phyloP scores from a whole-genome alignment of 2,113 vertebrate species.

The Chrysemys picta region DNA sequence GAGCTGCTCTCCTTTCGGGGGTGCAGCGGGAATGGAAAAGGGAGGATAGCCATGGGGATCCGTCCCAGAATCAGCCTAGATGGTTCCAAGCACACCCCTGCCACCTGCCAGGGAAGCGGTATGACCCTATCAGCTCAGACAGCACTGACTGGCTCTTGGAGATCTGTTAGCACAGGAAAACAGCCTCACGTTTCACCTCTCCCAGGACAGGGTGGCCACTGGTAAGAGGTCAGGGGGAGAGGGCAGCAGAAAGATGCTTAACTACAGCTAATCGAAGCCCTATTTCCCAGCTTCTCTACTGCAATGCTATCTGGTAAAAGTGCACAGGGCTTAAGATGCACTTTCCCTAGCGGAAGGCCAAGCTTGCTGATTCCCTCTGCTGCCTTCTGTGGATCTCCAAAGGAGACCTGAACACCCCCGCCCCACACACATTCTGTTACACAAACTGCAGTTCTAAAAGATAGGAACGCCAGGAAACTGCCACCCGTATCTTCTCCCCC shows the following conservation, averaged over 20 bases:
- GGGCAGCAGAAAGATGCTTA: neutral
- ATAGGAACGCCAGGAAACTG: neutral
- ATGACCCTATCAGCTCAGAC: neutral
- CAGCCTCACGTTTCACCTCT: neutral
- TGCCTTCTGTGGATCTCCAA: neutral
- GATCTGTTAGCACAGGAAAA: neutral
- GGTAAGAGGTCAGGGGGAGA: too few relatives aligned
- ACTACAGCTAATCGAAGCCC: neutral
- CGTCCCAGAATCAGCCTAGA: fast-evolving
- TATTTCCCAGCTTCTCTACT: neutral
- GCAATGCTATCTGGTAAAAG: fast-evolving
- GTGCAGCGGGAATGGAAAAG: neutral
- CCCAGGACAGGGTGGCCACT: neutral
- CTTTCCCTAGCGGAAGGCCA: neutral
- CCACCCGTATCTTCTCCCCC: neutral
- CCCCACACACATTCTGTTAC: fast-evolving
- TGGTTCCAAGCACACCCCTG: neutral
- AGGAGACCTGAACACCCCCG: neutral
- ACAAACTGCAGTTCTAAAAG: neutral
- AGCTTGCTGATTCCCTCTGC: neutral
- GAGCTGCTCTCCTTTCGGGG: neutral
- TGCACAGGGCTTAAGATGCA: neutral
- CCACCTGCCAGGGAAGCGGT: neutral
- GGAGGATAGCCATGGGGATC: neutral
- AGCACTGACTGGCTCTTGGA: fast-evolving